These are phyloP conservation scores for Hydrotaea cyrtoneurina DNA, from an alignment of 2,888 invertebrate genomes.

Conservation along the genomic window DNA sequence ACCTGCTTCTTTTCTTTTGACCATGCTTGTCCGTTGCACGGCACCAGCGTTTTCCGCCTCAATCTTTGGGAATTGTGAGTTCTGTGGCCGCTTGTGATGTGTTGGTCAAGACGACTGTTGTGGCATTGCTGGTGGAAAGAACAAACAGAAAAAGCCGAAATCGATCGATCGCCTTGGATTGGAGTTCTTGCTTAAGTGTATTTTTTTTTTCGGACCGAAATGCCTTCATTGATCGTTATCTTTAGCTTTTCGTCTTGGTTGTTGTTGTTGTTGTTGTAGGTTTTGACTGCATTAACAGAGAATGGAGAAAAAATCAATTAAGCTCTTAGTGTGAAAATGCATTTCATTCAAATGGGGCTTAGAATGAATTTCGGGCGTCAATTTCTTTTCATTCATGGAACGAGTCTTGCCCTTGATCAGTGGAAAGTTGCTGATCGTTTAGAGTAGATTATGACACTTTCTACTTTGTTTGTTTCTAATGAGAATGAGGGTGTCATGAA, in stretches of 20 bases:
- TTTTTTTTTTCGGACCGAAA: neutral
- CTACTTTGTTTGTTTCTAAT: neutral
- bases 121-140: conserved; percentile 18
- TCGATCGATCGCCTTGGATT: conserved; percentile 14
- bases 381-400: conserved; percentile 18
- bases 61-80: conserved; percentile 1
- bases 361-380: neutral
- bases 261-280: neutral
- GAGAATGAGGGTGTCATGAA: no score
- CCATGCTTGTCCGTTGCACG: neutral
- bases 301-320: conserved; percentile 3
- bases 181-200: neutral
- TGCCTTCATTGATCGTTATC: conserved; percentile 47
- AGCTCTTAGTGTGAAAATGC: conserved; percentile 13
- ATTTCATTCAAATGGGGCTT: conserved; percentile 12
- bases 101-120: neutral
- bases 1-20: conserved; percentile 50
- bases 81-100: neutral
- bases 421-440: neutral
- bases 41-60: conserved; percentile 5
- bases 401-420: neutral
- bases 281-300: neutral
- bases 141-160: conserved; percentile 37
- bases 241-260: no score
- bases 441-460: neutral